These are phyloP conservation scores for Falco berigora DNA, from an alignment of 2,797 vertebrate species.

Conservation along the genomic window DNA sequence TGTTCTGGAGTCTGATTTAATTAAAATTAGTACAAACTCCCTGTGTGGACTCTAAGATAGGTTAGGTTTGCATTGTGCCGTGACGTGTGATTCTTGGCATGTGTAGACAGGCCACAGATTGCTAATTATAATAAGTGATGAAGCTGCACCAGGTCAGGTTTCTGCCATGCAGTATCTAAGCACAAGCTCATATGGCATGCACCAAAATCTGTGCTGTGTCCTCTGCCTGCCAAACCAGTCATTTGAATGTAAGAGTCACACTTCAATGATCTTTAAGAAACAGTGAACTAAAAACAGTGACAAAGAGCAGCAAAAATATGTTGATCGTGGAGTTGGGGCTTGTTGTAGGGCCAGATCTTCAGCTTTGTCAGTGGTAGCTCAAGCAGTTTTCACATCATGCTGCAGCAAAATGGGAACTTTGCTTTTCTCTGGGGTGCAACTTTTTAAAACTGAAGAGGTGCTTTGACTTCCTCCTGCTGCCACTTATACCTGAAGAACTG, in stretches of 20 bases:
- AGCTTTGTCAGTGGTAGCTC: background rate
- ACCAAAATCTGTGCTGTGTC: background rate
- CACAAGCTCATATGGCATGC: background rate
- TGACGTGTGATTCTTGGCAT: slow-evolving; percentile 6
- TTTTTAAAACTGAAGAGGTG: background rate
- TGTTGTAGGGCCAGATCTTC: background rate
- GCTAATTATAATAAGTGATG: slow-evolving; percentile 27
- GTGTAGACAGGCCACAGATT: slow-evolving; percentile 9
- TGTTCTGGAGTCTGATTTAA: slow-evolving; percentile 23
- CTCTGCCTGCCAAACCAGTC: background rate
- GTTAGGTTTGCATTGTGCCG: background rate
- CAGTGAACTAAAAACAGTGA: background rate
- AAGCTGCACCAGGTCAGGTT: slow-evolving; percentile 11
- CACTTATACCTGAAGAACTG: background rate
- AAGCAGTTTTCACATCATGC: background rate
- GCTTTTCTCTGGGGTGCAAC: background rate
- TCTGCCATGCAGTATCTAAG: background rate
- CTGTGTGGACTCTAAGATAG: background rate
- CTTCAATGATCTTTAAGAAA: background rate
- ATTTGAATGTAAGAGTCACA: background rate
- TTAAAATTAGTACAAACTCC: slow-evolving; percentile 10
- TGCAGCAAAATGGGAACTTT: background rate
- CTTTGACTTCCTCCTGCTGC: background rate
- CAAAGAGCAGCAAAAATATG: background rate
- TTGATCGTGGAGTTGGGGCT: background rate